Evolutionary conservation across 2,888 invertebrate genomes (phyloP).

Genomic region (Helobdella robusta): DNA sequence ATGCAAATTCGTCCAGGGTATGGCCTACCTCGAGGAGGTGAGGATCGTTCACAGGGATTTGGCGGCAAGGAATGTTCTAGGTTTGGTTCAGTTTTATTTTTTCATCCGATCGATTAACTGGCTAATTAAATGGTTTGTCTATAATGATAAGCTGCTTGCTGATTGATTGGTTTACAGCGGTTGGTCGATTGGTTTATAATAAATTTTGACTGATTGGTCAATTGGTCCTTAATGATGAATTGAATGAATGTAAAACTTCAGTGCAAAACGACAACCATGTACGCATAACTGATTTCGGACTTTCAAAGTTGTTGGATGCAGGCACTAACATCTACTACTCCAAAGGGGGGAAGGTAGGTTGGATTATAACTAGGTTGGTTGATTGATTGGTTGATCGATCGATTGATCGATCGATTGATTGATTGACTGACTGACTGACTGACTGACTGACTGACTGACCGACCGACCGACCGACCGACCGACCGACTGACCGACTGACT

Average conservation of each 20-base stretch:
- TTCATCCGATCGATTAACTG: too few species aligned
- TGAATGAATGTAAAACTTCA: conserved; percentile 28
- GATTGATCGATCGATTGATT: too few species aligned
- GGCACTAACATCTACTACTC: conserved; percentile 51
- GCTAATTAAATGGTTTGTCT: background rate
- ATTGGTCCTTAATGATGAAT: background rate
- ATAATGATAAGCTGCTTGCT: too few species aligned
- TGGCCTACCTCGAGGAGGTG: conserved; percentile 90
- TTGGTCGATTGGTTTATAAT: background rate
- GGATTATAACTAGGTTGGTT: too few species aligned
- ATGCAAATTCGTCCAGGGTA: conserved; percentile 58
- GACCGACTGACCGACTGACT: too few species aligned
- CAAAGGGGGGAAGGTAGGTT: conserved; percentile 14
- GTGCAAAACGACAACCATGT: conserved; percentile 68
- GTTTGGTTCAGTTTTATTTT: conserved; percentile 33
- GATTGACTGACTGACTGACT: too few species aligned
- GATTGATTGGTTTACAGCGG: too few species aligned
- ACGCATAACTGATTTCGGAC: conserved; percentile 94
- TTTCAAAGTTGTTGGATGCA: conserved; percentile 84
- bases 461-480: too few species aligned
- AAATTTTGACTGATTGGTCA: background rate
- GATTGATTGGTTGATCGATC: too few species aligned
- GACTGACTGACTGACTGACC: too few species aligned
- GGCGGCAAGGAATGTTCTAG: conserved; percentile 86
- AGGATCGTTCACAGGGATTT: conserved; percentile 89